These are phyloP conservation scores for Drosophila persimilis DNA, from an alignment of 1,140 invertebrate genomes.

Conservation along the genomic window DNA sequence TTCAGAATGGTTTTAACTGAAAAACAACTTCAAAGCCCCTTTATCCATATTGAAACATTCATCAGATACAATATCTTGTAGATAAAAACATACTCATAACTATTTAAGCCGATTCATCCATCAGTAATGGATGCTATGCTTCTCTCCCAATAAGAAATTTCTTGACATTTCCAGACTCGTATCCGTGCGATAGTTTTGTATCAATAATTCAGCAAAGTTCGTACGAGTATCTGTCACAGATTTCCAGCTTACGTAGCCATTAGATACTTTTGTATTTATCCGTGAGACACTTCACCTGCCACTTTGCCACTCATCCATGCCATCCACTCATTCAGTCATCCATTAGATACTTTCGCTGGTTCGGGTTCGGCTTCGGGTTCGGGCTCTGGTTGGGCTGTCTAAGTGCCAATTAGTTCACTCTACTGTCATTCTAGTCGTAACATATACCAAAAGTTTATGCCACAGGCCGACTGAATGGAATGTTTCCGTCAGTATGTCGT, in stretches of 20 bases:
- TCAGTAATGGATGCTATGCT: no score
- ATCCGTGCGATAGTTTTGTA: constrained; percentile 8
- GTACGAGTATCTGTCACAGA: no score
- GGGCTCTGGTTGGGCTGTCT: constrained; percentile 18
- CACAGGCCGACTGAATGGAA: constrained; percentile 33
- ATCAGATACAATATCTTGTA: no score
- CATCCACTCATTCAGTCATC: constrained; percentile 44
- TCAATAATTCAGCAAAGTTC: neutral
- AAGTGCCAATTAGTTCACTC: constrained; percentile 78
- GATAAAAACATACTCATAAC: no score
- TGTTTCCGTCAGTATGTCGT: constrained; percentile 35
- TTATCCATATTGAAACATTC: no score
- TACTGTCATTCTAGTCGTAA: constrained; percentile 66
- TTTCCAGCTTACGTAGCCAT: neutral
- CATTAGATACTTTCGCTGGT: constrained; percentile 59
- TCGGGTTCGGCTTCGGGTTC: neutral
- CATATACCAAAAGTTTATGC: constrained; percentile 65
- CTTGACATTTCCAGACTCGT: no score
- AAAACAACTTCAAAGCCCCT: no score
- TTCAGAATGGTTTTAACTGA: no score
- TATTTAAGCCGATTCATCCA: no score
- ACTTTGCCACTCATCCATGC: constrained; percentile 6
- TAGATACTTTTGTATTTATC: neutral
- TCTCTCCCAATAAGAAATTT: no score
- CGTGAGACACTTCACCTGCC: constrained; percentile 18